Evolutionary conservation across 1,140 invertebrate species (phyloP).

Genomic region (Lineus longissimus): DNA sequence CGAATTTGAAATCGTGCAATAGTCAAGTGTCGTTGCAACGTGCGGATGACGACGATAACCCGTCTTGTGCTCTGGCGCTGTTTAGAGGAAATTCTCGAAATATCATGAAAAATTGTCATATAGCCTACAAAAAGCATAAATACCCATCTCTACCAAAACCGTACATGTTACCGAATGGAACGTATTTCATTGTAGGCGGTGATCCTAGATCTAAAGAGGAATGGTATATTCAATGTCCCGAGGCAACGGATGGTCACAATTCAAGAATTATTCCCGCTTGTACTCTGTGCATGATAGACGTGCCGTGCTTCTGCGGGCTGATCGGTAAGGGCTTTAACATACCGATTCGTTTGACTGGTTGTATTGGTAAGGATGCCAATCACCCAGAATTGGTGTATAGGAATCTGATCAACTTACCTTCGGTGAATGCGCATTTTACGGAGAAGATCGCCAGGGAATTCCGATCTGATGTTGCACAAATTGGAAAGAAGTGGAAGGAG

Average conservation of each 20-base stretch:
- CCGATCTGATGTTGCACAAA: not conserved
- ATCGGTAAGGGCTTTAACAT: not conserved
- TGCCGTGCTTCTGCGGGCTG: slow-evolving; percentile 1
- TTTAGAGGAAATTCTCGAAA: not conserved
- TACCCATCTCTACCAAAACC: not conserved
- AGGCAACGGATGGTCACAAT: not conserved
- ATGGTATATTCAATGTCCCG: not conserved
- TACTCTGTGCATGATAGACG: slow-evolving; percentile 2
- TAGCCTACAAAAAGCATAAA: slow-evolving; percentile 7
- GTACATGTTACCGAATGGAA: slow-evolving; percentile 7
- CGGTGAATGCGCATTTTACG: slow-evolving; percentile 7
- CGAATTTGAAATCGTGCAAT: slow-evolving; percentile 8
- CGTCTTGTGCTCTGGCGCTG: slow-evolving; percentile 5
- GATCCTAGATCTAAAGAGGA: not conserved
- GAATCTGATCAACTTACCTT: slow-evolving; percentile 4
- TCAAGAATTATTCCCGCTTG: not conserved
- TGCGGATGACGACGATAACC: not conserved
- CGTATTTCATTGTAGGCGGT: slow-evolving; percentile 4
- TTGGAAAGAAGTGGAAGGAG: slow-evolving; percentile 7
- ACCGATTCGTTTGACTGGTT: slow-evolving; percentile 5
- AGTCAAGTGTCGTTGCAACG: slow-evolving; percentile 5
- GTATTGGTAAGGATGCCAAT: slow-evolving; percentile 2
- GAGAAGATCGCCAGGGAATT: not conserved
- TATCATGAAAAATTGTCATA: slow-evolving; percentile 3
- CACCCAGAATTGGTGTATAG: not conserved